A percentile compares a stretch with the other conserved stretches of the same genome.
These are phyloP conservation scores for Carassius gibelio DNA, from an alignment of 2,113 vertebrate species.

Conservation along the genomic window DNA sequence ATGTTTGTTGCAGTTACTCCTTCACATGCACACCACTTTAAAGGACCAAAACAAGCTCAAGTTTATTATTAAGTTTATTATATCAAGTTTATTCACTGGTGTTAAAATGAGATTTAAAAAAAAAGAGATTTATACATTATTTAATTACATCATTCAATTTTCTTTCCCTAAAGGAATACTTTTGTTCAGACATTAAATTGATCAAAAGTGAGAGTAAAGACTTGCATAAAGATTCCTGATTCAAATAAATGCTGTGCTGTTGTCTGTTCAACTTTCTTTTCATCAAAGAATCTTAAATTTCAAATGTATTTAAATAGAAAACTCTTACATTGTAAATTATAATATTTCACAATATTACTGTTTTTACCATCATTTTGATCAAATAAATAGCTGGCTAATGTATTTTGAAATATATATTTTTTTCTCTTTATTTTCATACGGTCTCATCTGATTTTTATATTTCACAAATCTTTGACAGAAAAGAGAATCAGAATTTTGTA, in stretches of 20 bases:
- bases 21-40: not conserved
- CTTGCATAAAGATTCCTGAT: not conserved
- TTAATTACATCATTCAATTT: not conserved
- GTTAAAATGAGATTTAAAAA: not conserved
- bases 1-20: too few relatives aligned
- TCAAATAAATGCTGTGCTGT: too few relatives aligned
- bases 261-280: too few relatives aligned
- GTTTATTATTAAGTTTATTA: too few relatives aligned
- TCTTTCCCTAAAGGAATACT: not conserved
- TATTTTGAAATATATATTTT: not conserved
- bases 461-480: not conserved
- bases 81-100: too few relatives aligned
- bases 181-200: not conserved
- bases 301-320: too few relatives aligned
- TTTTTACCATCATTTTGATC: not conserved
- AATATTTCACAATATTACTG: not conserved
- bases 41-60: not conserved
- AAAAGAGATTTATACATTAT: too few relatives aligned
- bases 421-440: not conserved
- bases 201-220: not conserved
- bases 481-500: not conserved
- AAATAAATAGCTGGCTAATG: not conserved
- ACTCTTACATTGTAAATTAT: not conserved
- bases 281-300: too few relatives aligned
- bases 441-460: not conserved